Evolutionary conservation across 30 jellyfish, hydroid and myxozoan genomes (phyloP), one percentile per base, ranked within the genome.

Genomic region (Aurelia sp.): DNA sequence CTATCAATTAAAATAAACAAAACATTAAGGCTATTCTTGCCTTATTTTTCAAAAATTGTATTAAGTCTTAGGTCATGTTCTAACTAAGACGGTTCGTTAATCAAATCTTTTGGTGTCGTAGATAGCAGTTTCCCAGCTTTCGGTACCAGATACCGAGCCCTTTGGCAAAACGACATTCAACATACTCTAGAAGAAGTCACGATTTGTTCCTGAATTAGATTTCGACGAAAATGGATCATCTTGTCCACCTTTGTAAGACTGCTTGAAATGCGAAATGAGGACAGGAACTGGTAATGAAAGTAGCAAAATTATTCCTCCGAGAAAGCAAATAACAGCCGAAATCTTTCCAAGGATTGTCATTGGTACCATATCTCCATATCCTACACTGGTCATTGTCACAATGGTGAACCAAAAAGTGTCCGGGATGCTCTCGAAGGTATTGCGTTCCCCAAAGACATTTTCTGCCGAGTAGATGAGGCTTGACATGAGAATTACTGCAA

Each of bases 311-410:
- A 87, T 75, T 17, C 96, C 96, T 0, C 86, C 63, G 50, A 75
- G 41, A 41, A 87, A 52, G n/a, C 96, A 87, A 47, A 87, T 17
- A 3, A 59, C 60, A 18, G 96, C 77, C 18, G 82, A 17, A 53
- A 87, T 52, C 22, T 75, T 74, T n/a, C 96, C 96, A 20, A 74
- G 64, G 30, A 67, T 74, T 20, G 96, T 87, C 55, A 58, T 17
- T 0, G 96, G 96, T 8, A 87, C 86, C 91, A 87, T 67, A 61
- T 87, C 96, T 10, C 96, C 96, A 53, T 87, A 87, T 18, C 96
- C 96, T 11, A 87, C 96, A 51, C 93, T 72, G n/a, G 96, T 87
- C 86, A 87, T 87, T 60, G 96, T 87, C 51, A 87, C 74, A 63
- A 87, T 76, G 2, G 90, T 65, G 68, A 87, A 87, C 96, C 96